Evolutionary conservation across 2,113 vertebrate species (phyloP).

Genomic region (Oxygymnocypris stewartii): DNA sequence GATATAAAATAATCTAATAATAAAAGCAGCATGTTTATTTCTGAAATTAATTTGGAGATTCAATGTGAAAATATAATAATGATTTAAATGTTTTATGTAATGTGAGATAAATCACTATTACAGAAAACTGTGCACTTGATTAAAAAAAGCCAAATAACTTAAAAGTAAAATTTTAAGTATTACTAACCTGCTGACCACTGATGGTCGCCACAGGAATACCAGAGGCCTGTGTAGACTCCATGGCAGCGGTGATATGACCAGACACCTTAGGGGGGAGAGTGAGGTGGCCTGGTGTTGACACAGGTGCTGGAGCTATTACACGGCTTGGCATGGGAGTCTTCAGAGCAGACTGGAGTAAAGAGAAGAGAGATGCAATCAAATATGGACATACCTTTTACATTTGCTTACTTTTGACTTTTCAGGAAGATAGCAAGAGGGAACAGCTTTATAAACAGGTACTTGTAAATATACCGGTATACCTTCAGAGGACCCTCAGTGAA

Average conservation of each 20-base stretch:
- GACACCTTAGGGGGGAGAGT: constrained; percentile 88
- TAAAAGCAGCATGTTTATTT: no score
- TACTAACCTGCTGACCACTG: constrained; percentile 92
- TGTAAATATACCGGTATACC: constrained; percentile 70
- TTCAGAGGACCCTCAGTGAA: constrained; percentile 93
- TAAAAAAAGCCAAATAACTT: not conserved
- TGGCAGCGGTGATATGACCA: constrained; percentile 88
- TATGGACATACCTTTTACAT: not conserved
- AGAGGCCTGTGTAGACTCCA: constrained; percentile 87
- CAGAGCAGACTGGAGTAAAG: constrained; percentile 78
- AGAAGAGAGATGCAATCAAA: not conserved
- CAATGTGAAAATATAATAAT: not conserved
- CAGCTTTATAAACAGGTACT: not conserved
- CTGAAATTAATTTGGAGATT: no score
- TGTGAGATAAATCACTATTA: not conserved
- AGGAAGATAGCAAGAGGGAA: not conserved
- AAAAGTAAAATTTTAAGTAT: not conserved
- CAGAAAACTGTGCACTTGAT: not conserved
- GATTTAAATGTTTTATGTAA: not conserved
- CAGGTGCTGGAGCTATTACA: constrained; percentile 95
- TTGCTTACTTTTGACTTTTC: not conserved
- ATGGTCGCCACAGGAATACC: constrained; percentile 98
- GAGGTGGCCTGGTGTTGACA: constrained; percentile 82
- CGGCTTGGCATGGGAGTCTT: constrained; percentile 93
- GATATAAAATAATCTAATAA: no score